phyloP scores from a whole-genome alignment of 2,797 vertebrate species.

The Taenioides sp. region DNA sequence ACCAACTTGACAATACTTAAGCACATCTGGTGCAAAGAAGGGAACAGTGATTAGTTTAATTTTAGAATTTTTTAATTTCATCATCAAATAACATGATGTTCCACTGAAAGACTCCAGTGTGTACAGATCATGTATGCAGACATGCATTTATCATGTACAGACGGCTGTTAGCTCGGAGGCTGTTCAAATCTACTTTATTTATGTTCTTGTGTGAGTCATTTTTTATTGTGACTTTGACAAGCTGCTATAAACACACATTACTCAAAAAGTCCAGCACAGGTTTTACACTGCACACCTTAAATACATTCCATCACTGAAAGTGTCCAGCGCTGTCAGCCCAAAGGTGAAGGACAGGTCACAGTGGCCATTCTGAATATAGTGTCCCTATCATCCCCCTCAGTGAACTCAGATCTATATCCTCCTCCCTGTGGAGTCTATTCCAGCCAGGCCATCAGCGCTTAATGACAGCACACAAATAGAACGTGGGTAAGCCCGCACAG shows the following conservation, averaged over 20 bases:
- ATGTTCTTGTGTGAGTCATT: not conserved
- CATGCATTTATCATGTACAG: not conserved
- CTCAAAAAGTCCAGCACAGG: conserved; percentile 16
- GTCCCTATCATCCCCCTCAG: conserved; percentile 32
- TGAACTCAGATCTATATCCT: conserved; percentile 37
- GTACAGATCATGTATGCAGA: too few species aligned
- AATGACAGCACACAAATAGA: conserved; percentile 41
- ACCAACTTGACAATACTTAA: too few species aligned
- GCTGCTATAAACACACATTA: not conserved
- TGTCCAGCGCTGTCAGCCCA: conserved; percentile 39
- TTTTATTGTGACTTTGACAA: not conserved
- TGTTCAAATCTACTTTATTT: not conserved
- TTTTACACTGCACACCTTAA: conserved; percentile 34
- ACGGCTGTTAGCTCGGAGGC: not conserved
- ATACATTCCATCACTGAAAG: conserved; percentile 30
- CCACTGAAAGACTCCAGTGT: not conserved
- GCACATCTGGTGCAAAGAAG: too few species aligned
- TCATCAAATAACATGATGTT: not conserved
- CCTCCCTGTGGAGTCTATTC: conserved; percentile 46
- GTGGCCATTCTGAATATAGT: conserved; percentile 33
- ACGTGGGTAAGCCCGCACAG: conserved; percentile 39
- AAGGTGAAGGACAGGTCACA: conserved; percentile 49
- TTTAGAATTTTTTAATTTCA: too few species aligned
- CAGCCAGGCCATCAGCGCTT: conserved; percentile 49
- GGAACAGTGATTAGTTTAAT: too few species aligned